Conservation (phyloP, 2,888 invertebrate genomes). For the Chrysolina americana region DNA sequence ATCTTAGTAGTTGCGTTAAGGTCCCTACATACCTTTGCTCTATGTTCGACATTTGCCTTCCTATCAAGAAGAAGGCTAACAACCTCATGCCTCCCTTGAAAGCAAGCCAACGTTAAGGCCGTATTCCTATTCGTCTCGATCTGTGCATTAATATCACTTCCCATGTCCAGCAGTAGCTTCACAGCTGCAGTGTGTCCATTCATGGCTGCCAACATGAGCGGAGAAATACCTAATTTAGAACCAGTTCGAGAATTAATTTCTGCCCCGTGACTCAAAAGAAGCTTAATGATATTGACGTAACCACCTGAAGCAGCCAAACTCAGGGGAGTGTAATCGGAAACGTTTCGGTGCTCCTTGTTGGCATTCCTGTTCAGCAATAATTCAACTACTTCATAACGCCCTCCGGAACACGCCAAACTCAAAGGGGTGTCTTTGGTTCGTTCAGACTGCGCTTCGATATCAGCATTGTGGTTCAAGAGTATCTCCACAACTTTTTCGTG, state of each 20-base stretch:
- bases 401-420: slow-evolving; percentile 97
- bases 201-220: slow-evolving; percentile 99
- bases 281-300: slow-evolving; percentile 97
- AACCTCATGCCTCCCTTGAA: slow-evolving; percentile 99
- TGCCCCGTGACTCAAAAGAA: slow-evolving; percentile 93
- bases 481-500: slow-evolving; percentile 94
- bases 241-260: slow-evolving; percentile 99
- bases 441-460: slow-evolving; percentile 98
- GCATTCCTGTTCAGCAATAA: slow-evolving; percentile 84
- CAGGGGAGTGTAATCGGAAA: slow-evolving; percentile 99
- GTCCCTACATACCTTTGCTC: slow-evolving; percentile 74
- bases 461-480: slow-evolving; percentile 93
- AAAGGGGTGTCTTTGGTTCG: slow-evolving; percentile 98
- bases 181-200: slow-evolving; percentile 98
- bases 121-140: slow-evolving; percentile 99
- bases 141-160: slow-evolving; percentile 99
- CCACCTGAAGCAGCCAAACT: slow-evolving; percentile 98
- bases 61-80: slow-evolving; percentile 95
- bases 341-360: slow-evolving; percentile 89
- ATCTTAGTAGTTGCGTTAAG: background rate
- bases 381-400: slow-evolving; percentile 96
- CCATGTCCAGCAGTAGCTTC: slow-evolving; percentile 94
- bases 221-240: slow-evolving; percentile 97
- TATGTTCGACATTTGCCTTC: slow-evolving; percentile 98
- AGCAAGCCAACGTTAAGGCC: slow-evolving; percentile 97